These are phyloP conservation scores for Pipistrellus pygmaeus DNA, from an alignment of 2,797 vertebrate genomes.

Conservation along the genomic window DNA sequence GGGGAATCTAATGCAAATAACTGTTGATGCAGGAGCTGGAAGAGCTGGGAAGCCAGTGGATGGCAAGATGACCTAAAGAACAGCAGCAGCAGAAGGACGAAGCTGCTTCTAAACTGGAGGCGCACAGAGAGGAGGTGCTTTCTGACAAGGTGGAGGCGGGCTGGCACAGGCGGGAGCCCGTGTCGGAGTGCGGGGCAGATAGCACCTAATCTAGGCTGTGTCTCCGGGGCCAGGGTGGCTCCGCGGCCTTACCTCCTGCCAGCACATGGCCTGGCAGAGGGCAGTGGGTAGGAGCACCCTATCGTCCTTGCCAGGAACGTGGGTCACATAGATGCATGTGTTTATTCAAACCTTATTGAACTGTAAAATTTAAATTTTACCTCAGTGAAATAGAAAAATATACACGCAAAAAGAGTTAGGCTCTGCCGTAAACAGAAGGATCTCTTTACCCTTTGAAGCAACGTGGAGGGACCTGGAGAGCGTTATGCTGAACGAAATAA, in stretches of 20 bases:
- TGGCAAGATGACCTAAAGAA: not conserved
- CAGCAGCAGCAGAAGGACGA: not conserved
- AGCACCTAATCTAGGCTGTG: not conserved
- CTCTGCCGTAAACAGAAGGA: not conserved
- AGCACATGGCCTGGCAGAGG: not conserved
- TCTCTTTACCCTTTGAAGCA: too few species aligned
- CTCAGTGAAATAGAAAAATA: not conserved
- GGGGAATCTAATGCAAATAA: not conserved
- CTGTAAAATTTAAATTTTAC: not conserved
- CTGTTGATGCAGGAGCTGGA: not conserved
- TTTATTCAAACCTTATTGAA: constrained; percentile 2
- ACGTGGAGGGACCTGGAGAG: too few species aligned
- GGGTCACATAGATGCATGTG: not conserved
- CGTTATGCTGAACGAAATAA: too few species aligned
- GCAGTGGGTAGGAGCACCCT: not conserved
- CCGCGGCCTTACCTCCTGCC: not conserved
- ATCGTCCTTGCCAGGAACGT: not conserved
- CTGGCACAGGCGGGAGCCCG: not conserved
- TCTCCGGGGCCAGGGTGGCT: not conserved
- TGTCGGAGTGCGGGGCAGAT: too few species aligned
- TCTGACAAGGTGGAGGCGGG: not conserved
- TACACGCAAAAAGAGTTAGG: not conserved
- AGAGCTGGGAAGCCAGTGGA: not conserved
- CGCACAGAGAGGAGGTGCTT: not conserved
- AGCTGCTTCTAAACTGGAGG: not conserved